phyloP scores from a whole-genome alignment of 2,113 vertebrate genomes.

The Lonchura striata region DNA sequence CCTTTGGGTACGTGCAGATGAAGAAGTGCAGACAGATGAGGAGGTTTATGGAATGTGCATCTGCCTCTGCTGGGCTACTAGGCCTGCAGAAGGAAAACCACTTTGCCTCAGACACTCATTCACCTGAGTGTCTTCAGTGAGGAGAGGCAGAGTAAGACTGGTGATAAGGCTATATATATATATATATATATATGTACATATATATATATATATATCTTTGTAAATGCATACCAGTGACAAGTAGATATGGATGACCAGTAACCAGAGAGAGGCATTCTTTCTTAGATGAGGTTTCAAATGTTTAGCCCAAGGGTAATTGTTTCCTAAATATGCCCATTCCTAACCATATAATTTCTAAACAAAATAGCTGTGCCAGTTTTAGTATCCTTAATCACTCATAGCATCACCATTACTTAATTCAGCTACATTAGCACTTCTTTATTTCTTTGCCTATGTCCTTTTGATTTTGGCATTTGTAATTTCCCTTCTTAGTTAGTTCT shows the following conservation, averaged over 20 bases:
- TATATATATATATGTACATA: no score
- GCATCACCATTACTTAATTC: not conserved
- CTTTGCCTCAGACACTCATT: not conserved
- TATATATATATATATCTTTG: not conserved
- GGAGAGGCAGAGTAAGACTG: not conserved
- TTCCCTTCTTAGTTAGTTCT: not conserved
- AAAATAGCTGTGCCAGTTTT: not conserved
- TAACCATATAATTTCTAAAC: not conserved
- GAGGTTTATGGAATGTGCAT: fast-evolving
- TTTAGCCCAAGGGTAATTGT: not conserved
- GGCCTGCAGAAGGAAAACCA: not conserved
- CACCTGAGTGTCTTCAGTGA: not conserved
- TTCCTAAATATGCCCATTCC: not conserved
- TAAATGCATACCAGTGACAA: not conserved
- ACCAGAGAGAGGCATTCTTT: not conserved
- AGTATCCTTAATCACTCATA: not conserved
- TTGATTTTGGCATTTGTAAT: not conserved
- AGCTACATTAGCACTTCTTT: not conserved
- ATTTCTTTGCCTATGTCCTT: not conserved
- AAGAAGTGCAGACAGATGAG: not conserved
- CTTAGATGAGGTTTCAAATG: not conserved
- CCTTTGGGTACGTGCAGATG: not conserved
- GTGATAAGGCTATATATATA: not conserved
- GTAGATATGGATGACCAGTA: not conserved
- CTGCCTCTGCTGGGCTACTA: not conserved